A percentile compares a stretch with the other conserved stretches of the same genome.
phyloP scores from a whole-genome alignment of 2,888 invertebrate species.

The Netelia inedita region DNA sequence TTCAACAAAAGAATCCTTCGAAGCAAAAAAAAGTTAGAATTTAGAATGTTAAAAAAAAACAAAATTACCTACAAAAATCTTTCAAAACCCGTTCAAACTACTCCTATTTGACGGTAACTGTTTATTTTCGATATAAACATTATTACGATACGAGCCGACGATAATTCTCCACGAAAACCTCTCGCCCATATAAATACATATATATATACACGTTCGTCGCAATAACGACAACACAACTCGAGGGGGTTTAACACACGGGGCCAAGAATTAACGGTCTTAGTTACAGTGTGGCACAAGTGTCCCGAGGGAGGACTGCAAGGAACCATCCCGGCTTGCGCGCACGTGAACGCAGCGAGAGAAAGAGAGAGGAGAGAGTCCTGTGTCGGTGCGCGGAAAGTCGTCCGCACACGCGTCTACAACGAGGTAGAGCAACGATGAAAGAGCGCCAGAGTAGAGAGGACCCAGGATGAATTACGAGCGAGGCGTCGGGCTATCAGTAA shows the following conservation, averaged over 20 bases:
- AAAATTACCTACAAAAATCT: no score
- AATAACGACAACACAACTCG: slow-evolving; percentile 55
- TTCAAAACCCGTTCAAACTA: no score
- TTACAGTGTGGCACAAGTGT: slow-evolving; percentile 83
- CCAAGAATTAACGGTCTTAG: slow-evolving; percentile 85
- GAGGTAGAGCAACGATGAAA: slow-evolving; percentile 48
- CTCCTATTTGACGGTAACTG: no score
- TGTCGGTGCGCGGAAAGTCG: not conserved
- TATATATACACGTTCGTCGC: slow-evolving; percentile 49
- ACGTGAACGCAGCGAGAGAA: slow-evolving; percentile 1
- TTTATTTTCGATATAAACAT: not conserved
- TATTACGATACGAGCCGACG: not conserved
- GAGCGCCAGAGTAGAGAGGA: slow-evolving; percentile 70
- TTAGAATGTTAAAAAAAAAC: no score
- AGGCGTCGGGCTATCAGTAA: slow-evolving; percentile 81
- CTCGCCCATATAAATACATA: not conserved
- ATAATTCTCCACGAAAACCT: not conserved
- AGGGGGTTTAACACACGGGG: slow-evolving; percentile 64
- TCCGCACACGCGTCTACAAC: slow-evolving; percentile 17
- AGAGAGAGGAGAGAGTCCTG: slow-evolving; percentile 1
- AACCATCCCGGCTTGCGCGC: slow-evolving; percentile 25
- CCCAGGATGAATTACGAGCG: slow-evolving; percentile 82
- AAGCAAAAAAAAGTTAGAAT: no score
- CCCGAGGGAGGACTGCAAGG: slow-evolving; percentile 78
- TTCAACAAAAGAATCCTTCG: no score